phyloP scores from a whole-genome alignment of 1,140 invertebrate species.

The honey bee (Apis mellifera) region DNA sequence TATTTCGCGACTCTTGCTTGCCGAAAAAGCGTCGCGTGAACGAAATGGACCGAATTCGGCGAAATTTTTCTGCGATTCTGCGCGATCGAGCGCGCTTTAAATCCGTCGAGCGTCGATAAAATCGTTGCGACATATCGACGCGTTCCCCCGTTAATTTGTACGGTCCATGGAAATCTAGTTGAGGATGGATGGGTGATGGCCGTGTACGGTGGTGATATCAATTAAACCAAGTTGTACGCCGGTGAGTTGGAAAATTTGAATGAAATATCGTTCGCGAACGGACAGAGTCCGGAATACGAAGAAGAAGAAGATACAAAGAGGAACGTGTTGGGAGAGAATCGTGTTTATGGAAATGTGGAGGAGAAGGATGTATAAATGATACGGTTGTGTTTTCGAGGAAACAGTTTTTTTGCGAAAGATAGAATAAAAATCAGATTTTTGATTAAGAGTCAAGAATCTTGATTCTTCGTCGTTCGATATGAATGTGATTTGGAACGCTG shows the following conservation, averaged over 20 bases:
- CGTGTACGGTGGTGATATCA: background rate
- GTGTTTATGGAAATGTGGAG: background rate
- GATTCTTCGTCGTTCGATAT: no score
- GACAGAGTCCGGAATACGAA: background rate
- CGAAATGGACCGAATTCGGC: background rate
- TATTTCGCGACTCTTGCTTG: no score
- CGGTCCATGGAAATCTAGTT: background rate
- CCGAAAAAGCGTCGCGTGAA: background rate
- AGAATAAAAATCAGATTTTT: no score
- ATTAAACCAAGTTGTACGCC: background rate
- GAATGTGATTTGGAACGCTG: no score
- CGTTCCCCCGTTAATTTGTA: constrained; percentile 6
- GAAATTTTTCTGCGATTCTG: background rate
- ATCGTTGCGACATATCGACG: constrained; percentile 9
- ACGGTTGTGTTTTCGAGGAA: no score
- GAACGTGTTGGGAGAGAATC: background rate
- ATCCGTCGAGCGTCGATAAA: background rate
- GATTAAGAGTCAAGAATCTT: no score
- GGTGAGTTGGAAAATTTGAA: background rate
- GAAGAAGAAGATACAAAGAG: no score
- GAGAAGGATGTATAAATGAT: no score
- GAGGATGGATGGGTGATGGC: background rate
- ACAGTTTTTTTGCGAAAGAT: no score
- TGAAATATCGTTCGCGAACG: background rate
- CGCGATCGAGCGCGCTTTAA: background rate